Evolutionary conservation across 2,797 vertebrate species (phyloP).

Genomic region (Zenarchopterus dispar): DNA sequence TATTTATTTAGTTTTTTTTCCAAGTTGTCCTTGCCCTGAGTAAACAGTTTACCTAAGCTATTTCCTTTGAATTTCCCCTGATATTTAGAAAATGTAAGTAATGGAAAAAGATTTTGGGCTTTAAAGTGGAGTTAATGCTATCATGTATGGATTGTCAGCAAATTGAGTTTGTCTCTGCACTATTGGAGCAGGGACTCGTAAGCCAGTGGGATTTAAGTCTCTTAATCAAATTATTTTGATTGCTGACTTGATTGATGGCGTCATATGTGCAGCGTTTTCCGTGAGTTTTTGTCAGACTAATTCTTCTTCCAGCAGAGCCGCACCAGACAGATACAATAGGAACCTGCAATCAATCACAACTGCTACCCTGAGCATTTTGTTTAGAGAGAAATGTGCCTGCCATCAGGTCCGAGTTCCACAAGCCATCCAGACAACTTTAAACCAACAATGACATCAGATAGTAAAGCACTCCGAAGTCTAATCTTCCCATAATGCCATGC

Average conservation of each 20-base stretch:
- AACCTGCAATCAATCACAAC: conserved; percentile 81
- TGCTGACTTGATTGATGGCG: conserved; percentile 84
- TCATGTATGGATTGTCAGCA: conserved; percentile 78
- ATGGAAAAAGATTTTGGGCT: conserved; percentile 74
- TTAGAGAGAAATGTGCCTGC: conserved; percentile 66
- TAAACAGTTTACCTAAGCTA: conserved; percentile 60
- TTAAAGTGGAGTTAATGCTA: conserved; percentile 78
- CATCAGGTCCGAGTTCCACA: conserved; percentile 70
- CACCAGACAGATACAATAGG: conserved; percentile 80
- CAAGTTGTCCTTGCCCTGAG: conserved; percentile 41
- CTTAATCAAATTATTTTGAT: conserved; percentile 87
- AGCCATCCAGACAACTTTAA: conserved; percentile 68
- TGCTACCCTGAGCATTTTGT: conserved; percentile 63
- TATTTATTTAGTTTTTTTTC: conserved; percentile 62
- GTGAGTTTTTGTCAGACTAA: conserved; percentile 72
- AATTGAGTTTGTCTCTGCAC: conserved; percentile 81
- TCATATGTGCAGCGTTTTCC: conserved; percentile 78
- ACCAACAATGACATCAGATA: conserved; percentile 82
- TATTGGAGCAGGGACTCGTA: conserved; percentile 69
- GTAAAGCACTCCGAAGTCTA: conserved; percentile 74
- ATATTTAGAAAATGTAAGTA: conserved; percentile 78
- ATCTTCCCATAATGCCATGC: conserved; percentile 80
- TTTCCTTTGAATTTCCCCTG: conserved; percentile 63
- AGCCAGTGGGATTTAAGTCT: conserved; percentile 78
- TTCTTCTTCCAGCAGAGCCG: conserved; percentile 76